phyloP scores from a whole-genome alignment of 1,140 invertebrate genomes.

The Spodoptera frugiperda region DNA sequence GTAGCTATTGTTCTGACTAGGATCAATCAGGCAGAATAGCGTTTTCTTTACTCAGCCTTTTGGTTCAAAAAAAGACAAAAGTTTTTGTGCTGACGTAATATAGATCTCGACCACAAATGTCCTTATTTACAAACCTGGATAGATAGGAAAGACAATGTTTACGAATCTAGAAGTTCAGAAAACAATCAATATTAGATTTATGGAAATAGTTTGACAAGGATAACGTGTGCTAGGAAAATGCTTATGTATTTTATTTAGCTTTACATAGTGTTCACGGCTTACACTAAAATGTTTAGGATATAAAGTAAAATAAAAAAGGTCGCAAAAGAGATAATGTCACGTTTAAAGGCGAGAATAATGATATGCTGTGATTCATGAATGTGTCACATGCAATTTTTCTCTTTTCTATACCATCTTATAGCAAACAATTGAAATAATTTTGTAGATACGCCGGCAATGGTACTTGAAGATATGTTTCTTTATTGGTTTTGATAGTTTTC shows the following conservation, averaged over 20 bases:
- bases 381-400: too few species aligned
- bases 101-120: constrained; percentile 2
- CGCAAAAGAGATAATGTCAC: too few species aligned
- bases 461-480: too few species aligned
- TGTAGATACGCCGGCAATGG: too few species aligned
- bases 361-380: too few species aligned
- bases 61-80: not conserved
- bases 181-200: not conserved
- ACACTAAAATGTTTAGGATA: too few species aligned
- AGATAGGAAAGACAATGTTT: constrained; percentile 7
- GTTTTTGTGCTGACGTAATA: constrained; percentile 7
- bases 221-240: too few species aligned
- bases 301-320: not conserved
- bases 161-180: not conserved
- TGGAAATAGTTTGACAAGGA: not conserved
- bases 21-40: constrained; percentile 12
- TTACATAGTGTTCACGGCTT: too few species aligned
- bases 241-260: too few species aligned
- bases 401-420: too few species aligned
- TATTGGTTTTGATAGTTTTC: not conserved
- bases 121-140: not conserved
- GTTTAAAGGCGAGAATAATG: too few species aligned
- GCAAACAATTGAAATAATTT: too few species aligned
- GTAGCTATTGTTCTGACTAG: not conserved
- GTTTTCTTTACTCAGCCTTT: not conserved